Evolutionary conservation across 1,140 invertebrate genomes (phyloP).

Genomic region (Sycophila sp.): DNA sequence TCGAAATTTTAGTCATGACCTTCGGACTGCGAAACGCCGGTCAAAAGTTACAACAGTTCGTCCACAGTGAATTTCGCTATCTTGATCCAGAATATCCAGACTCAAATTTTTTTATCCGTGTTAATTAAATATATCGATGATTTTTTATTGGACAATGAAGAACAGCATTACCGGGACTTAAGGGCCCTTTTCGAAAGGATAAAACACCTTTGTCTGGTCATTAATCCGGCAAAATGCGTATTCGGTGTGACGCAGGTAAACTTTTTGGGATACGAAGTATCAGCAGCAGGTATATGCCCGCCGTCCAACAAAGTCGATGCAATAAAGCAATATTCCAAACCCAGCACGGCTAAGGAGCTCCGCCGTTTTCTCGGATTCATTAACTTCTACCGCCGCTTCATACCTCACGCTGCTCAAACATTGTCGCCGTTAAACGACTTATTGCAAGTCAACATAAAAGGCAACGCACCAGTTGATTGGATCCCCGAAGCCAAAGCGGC

Average conservation of each 20-base stretch:
- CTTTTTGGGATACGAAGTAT: neutral
- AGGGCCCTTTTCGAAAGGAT: too few species aligned
- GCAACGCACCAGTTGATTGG: neutral
- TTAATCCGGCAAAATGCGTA: constrained; percentile 12
- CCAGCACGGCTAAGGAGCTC: neutral
- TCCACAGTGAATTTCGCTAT: too few species aligned
- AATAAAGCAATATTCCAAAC: neutral
- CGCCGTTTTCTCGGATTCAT: constrained; percentile 3
- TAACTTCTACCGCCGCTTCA: neutral
- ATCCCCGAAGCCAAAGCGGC: neutral
- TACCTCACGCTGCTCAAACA: neutral
- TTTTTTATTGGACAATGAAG: constrained; percentile 47
- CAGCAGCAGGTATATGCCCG: neutral
- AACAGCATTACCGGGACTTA: constrained; percentile 37
- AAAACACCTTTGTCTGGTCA: neutral
- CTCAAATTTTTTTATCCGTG: too few species aligned
- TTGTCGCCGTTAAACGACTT: neutral
- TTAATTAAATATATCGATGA: constrained; percentile 57
- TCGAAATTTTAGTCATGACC: too few species aligned
- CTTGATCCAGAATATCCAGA: too few species aligned
- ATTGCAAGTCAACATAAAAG: neutral
- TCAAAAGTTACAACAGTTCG: too few species aligned
- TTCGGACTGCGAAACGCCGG: too few species aligned
- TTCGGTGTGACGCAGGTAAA: neutral
- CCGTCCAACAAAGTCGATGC: neutral